Percentiles rank a stretch among this genome's conserved stretches.
phyloP scores from a whole-genome alignment of 1,140 invertebrate genomes.

The Drosophila melanica region DNA sequence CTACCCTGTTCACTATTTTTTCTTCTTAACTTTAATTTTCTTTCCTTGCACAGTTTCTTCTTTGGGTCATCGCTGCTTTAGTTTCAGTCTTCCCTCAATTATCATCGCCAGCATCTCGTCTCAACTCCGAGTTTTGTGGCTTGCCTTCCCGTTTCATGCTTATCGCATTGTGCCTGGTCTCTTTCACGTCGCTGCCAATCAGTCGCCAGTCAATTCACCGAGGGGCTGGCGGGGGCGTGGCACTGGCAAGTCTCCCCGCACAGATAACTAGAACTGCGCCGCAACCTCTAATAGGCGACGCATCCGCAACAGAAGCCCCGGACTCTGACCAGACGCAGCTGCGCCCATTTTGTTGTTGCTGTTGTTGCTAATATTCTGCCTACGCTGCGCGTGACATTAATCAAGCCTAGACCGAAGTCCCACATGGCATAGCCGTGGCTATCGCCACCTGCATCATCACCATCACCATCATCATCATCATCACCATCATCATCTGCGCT shows the following conservation, averaged over 20 bases:
- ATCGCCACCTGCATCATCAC: constrained; percentile 37
- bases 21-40: too few relatives aligned
- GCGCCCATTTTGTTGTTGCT: constrained; percentile 22
- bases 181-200: constrained; percentile 36
- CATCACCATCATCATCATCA: constrained; percentile 20
- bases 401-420: constrained; percentile 57
- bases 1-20: too few relatives aligned
- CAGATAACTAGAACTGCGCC: constrained; percentile 65
- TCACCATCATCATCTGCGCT: constrained; percentile 13
- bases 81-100: constrained; percentile 7
- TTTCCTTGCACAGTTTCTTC: too few relatives aligned
- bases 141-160: constrained; percentile 7
- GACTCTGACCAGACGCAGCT: constrained; percentile 38
- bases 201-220: constrained; percentile 20
- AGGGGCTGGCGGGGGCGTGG: too few relatives aligned
- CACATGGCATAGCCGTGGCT: constrained; percentile 28
- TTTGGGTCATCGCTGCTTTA: neutral
- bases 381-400: constrained; percentile 71
- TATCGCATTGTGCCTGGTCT: constrained; percentile 29
- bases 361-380: constrained; percentile 19
- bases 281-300: constrained; percentile 68
- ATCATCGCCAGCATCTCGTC: constrained; percentile 9
- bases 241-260: too few relatives aligned
- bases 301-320: constrained; percentile 43
- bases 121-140: constrained; percentile 1